Conservation (phyloP, 2,888 invertebrate species). For the Altica lythri region DNA sequence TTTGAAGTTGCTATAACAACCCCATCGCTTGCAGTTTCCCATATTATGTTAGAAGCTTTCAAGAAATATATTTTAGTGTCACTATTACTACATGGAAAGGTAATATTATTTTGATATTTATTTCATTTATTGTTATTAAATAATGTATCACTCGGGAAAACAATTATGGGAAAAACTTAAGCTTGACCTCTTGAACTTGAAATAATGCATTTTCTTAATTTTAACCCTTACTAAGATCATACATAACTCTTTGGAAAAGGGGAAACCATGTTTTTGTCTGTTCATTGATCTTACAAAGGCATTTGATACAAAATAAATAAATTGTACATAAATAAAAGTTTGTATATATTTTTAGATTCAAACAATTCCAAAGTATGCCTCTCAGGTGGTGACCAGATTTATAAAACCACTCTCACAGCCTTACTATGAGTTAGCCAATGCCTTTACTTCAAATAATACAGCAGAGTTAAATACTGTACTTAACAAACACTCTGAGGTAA, state of each 20-base stretch:
- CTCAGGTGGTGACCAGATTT: conserved; percentile 84
- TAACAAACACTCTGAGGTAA: conserved; percentile 75
- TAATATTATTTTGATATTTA: too few species aligned
- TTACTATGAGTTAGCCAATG: conserved; percentile 85
- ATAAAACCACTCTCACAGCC: conserved; percentile 83
- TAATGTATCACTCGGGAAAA: too few species aligned
- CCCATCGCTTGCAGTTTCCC: conserved; percentile 92
- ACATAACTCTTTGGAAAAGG: too few species aligned
- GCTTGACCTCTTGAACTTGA: too few species aligned
- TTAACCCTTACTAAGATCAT: too few species aligned
- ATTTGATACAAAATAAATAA: background rate
- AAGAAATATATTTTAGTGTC: conserved; percentile 95
- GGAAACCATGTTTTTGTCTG: conserved; percentile 8
- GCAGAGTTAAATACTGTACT: conserved; percentile 71
- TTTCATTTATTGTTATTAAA: too few species aligned
- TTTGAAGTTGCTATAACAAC: conserved; percentile 95
- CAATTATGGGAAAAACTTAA: too few species aligned
- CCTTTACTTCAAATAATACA: conserved; percentile 77
- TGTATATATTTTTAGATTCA: conserved; percentile 55
- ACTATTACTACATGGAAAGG: conserved; percentile 89
- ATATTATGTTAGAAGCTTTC: conserved; percentile 96
- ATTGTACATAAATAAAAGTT: background rate
- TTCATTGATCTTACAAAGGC: background rate
- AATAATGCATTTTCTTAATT: too few species aligned
- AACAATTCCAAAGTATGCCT: conserved; percentile 86